Conservation (phyloP, 92 coral and sea anemone genomes). For the Parazoanthus darwini region DNA sequence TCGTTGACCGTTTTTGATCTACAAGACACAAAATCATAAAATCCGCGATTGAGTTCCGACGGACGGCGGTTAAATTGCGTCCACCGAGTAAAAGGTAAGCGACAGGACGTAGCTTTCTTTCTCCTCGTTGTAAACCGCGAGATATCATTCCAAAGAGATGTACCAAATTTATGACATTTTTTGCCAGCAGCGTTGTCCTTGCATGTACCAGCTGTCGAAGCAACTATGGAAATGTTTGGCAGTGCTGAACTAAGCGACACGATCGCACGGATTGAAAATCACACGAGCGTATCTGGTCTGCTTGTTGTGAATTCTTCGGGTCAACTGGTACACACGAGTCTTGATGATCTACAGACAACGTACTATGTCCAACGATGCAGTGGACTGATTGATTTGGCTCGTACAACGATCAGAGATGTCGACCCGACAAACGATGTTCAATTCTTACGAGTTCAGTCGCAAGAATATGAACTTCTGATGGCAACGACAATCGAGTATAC, state of each 20-base stretch:
- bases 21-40: background rate
- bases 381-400: constrained; percentile 59
- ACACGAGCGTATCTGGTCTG: constrained; percentile 69
- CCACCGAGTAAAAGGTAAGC: background rate
- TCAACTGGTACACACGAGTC: constrained; percentile 58
- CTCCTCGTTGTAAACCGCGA: background rate
- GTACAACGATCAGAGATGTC: constrained; percentile 58
- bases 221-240: constrained; percentile 44
- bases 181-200: background rate
- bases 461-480: constrained; percentile 69
- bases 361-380: constrained; percentile 65
- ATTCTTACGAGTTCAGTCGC: constrained; percentile 72
- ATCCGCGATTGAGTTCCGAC: background rate
- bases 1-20: background rate
- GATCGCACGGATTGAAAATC: constrained; percentile 71
- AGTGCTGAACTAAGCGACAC: constrained; percentile 55
- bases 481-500: constrained; percentile 71
- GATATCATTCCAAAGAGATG: background rate
- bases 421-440: constrained; percentile 80
- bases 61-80: background rate
- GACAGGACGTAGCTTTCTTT: background rate
- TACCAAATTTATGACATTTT: background rate
- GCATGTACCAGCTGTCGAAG: background rate
- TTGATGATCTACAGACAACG: constrained; percentile 60
- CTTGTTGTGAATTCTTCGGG: constrained; percentile 61